Conservation (phyloP, 2,113 vertebrate genomes). For the Mormyrus iriodes region DNA sequence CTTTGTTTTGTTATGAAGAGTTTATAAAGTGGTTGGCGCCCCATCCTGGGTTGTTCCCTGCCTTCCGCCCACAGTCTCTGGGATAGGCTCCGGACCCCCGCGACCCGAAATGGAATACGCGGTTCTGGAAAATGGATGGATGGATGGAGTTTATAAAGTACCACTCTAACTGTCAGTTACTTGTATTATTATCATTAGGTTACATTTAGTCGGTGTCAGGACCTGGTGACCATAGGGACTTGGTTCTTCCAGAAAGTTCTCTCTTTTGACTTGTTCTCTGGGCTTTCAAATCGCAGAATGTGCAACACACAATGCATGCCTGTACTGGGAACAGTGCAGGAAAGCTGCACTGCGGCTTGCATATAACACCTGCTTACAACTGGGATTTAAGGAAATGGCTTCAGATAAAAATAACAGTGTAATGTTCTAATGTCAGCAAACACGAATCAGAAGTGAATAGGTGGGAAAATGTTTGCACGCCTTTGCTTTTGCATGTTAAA, state of each 20-base stretch:
- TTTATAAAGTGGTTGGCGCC: neutral
- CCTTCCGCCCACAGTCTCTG: no score
- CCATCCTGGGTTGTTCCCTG: no score
- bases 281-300: neutral
- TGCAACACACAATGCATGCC: neutral
- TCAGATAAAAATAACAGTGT: neutral
- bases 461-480: neutral
- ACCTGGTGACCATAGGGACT: neutral
- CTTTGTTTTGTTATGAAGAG: neutral
- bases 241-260: neutral
- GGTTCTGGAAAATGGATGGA: no score
- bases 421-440: neutral
- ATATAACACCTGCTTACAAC: neutral
- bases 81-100: no score
- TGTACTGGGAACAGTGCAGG: neutral
- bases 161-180: neutral
- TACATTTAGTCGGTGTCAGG: neutral
- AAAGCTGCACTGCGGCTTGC: neutral
- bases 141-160: no score
- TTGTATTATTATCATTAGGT: neutral
- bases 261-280: neutral
- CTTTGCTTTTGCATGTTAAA: neutral
- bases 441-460: neutral
- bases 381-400: neutral
- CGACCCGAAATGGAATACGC: no score